A percentile compares a stretch with the other conserved stretches of the same genome.
phyloP scores from a whole-genome alignment of 2,888 invertebrate genomes.

The Eurois occulta region DNA sequence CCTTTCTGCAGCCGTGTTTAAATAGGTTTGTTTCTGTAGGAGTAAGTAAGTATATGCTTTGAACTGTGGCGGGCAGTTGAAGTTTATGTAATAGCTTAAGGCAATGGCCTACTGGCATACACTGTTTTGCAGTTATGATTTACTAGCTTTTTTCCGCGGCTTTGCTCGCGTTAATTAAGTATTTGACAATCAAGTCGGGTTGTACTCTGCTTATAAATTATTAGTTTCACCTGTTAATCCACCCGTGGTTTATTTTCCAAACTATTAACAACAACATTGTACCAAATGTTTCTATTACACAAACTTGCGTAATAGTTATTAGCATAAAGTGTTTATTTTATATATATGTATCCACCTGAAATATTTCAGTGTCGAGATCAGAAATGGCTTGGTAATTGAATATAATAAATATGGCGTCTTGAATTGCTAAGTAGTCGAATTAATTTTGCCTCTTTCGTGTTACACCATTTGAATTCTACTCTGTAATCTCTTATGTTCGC shows the following conservation, averaged over 20 bases:
- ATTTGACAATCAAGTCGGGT: too few relatives aligned
- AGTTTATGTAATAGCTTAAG: conserved; percentile 12
- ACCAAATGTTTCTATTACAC: not conserved
- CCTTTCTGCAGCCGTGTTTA: conserved; percentile 23
- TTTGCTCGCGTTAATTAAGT: too few relatives aligned
- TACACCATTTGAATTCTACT: conserved; percentile 10
- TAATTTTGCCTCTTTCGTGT: conserved; percentile 11
- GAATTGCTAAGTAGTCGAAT: conserved; percentile 18
- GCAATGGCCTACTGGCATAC: conserved; percentile 20
- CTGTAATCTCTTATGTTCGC: conserved; percentile 7
- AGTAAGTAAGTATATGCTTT: conserved; percentile 1
- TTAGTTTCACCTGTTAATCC: not conserved
- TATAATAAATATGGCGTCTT: conserved; percentile 16
- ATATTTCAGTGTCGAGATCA: not conserved
- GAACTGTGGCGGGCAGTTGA: not conserved
- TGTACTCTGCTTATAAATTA: too few relatives aligned
- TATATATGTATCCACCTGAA: not conserved
- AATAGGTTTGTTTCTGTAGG: conserved; percentile 15
- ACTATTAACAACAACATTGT: not conserved
- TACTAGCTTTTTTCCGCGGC: too few relatives aligned
- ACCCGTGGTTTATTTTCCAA: not conserved
- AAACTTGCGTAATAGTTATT: not conserved
- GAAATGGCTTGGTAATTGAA: conserved; percentile 18
- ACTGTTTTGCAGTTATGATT: not conserved
- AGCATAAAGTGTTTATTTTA: conserved; percentile 2